Conservation (phyloP, 2,888 invertebrate genomes). For the Selenia dentaria region DNA sequence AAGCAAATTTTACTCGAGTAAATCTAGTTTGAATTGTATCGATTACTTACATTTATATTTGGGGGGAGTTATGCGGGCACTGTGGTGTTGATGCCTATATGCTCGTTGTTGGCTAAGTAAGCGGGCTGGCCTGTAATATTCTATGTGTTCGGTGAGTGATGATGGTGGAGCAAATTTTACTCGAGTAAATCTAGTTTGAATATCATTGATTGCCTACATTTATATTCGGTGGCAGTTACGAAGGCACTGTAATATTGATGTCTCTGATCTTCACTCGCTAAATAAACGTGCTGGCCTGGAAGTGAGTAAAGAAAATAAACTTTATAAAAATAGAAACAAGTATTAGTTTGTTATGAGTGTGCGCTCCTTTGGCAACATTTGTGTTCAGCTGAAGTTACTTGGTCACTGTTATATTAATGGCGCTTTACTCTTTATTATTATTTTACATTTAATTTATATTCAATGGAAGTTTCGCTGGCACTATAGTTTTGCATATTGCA, state of each 20-base stretch:
- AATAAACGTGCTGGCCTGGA: conserved; percentile 90
- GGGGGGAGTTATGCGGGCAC: conserved; percentile 95
- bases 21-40: too few species aligned
- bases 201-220: too few species aligned
- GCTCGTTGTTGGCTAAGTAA: conserved; percentile 88
- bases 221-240: conserved; percentile 94
- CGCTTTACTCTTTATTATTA: too few species aligned
- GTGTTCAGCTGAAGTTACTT: conserved; percentile 95
- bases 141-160: conserved; percentile 33
- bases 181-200: too few species aligned
- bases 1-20: too few species aligned
- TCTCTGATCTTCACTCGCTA: conserved; percentile 90
- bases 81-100: conserved; percentile 92
- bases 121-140: conserved; percentile 70
- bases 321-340: too few species aligned
- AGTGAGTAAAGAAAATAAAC: too few species aligned
- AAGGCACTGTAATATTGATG: conserved; percentile 93
- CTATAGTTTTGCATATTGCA: conserved; percentile 92
- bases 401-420: conserved; percentile 94
- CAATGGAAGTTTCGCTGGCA: conserved; percentile 94
- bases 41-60: conserved; percentile 93
- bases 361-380: too few species aligned
- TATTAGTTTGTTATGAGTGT: too few species aligned
- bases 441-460: conserved; percentile 93
- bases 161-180: too few species aligned